Conservation (phyloP, 2,113 vertebrate species). For the Perca flavescens region DNA sequence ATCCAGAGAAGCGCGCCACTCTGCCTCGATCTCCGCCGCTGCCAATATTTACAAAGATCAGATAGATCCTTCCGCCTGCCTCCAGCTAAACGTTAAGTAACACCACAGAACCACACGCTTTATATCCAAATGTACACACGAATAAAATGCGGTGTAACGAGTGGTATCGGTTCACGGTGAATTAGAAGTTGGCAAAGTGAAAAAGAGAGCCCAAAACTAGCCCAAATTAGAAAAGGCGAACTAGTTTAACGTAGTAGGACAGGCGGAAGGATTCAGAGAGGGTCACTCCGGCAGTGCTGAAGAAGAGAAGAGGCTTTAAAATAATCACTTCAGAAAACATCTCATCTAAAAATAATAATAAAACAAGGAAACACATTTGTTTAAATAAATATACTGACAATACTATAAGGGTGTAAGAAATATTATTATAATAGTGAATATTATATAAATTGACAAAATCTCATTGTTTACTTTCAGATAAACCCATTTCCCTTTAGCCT, state of each 20-base stretch:
- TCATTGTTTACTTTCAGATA: conserved; percentile 12
- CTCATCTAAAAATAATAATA: neutral
- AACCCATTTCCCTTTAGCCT: neutral
- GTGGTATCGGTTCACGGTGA: fast-evolving
- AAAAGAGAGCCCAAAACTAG: fast-evolving
- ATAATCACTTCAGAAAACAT: neutral
- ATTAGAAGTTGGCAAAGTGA: fast-evolving
- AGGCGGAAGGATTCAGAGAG: conserved; percentile 20
- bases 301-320: neutral
- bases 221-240: neutral
- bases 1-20: conserved; percentile 17
- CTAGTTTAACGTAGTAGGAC: conserved; percentile 39
- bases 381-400: no score
- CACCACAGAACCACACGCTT: neutral
- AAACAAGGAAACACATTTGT: no score
- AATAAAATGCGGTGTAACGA: fast-evolving
- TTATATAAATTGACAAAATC: neutral
- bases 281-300: neutral
- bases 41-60: conserved; percentile 24
- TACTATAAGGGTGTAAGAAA: no score
- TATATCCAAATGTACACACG: fast-evolving
- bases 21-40: neutral
- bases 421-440: neutral
- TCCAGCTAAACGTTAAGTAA: neutral
- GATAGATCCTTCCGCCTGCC: conserved; percentile 52